These are phyloP conservation scores for Temnothorax curvispinosus DNA, from an alignment of 1,140 invertebrate genomes.

Conservation along the genomic window DNA sequence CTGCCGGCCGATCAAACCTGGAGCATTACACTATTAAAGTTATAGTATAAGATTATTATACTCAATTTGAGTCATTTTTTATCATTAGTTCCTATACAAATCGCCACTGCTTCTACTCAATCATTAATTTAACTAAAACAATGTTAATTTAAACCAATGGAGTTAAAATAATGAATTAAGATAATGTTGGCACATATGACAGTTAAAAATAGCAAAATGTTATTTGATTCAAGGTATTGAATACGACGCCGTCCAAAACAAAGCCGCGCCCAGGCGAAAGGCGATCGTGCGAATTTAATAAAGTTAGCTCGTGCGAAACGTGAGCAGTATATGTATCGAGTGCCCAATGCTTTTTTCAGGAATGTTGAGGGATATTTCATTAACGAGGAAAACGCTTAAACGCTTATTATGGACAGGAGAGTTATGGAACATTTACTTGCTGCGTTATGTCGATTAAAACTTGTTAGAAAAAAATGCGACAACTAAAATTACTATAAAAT, in stretches of 20 bases:
- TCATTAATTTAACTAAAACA: too few relatives aligned
- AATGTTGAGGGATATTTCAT: background rate
- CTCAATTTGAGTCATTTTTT: too few relatives aligned
- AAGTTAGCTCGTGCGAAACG: background rate
- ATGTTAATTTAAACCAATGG: too few relatives aligned
- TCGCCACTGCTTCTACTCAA: too few relatives aligned
- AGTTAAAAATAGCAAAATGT: too few relatives aligned
- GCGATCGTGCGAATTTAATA: background rate
- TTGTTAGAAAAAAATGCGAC: too few relatives aligned
- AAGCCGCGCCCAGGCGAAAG: background rate
- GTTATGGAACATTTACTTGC: background rate
- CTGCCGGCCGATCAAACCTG: background rate
- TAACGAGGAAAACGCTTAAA: background rate
- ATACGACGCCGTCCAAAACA: background rate
- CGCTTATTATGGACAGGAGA: background rate
- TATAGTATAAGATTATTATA: too few relatives aligned
- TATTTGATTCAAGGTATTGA: too few relatives aligned
- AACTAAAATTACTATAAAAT: too few relatives aligned
- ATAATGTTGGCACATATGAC: too few relatives aligned
- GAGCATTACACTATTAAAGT: background rate
- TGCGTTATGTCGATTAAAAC: background rate
- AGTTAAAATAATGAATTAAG: too few relatives aligned
- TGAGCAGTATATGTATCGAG: background rate
- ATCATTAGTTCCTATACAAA: too few relatives aligned
- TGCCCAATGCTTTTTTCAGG: background rate